These are phyloP conservation scores for Prosopocoilus inquinatus DNA, from an alignment of 2,888 invertebrate species.

Conservation along the genomic window DNA sequence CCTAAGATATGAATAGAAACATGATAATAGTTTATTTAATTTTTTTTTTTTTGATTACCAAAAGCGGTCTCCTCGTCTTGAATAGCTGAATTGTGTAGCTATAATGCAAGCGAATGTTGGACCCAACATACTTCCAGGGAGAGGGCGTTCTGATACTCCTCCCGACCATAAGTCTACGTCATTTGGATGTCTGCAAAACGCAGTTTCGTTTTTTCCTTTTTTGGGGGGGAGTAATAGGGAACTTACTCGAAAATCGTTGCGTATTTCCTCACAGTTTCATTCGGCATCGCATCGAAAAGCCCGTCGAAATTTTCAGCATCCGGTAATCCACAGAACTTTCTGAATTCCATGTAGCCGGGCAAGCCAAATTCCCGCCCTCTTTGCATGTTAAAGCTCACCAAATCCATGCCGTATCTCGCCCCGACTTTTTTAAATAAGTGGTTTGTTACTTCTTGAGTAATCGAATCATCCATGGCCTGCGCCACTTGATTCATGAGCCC, in stretches of 20 bases:
- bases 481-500: slow-evolving; percentile 92
- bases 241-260: slow-evolving; percentile 77
- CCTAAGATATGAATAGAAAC: slow-evolving; percentile 44
- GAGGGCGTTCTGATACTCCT: slow-evolving; percentile 86
- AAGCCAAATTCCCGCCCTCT: slow-evolving; percentile 88
- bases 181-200: slow-evolving; percentile 67
- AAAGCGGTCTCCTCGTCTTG: slow-evolving; percentile 87
- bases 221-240: neutral
- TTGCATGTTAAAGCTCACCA: slow-evolving; percentile 92
- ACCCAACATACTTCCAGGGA: slow-evolving; percentile 90
- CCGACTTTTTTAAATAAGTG: slow-evolving; percentile 82
- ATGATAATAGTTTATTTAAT: neutral
- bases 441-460: slow-evolving; percentile 87
- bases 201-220: neutral
- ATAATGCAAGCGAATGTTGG: slow-evolving; percentile 94
- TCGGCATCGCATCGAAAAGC: slow-evolving; percentile 83
- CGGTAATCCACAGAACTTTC: slow-evolving; percentile 85
- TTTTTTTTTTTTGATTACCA: slow-evolving; percentile 58
- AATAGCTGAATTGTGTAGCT: slow-evolving; percentile 87
- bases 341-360: slow-evolving; percentile 90
- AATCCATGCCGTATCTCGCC: slow-evolving; percentile 79
- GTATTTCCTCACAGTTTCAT: slow-evolving; percentile 80
- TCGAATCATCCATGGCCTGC: slow-evolving; percentile 93
- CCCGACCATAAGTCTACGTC: slow-evolving; percentile 96
- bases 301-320: slow-evolving; percentile 76